Conservation (phyloP, 2,797 vertebrate species). For the Eulemur mongoz region DNA sequence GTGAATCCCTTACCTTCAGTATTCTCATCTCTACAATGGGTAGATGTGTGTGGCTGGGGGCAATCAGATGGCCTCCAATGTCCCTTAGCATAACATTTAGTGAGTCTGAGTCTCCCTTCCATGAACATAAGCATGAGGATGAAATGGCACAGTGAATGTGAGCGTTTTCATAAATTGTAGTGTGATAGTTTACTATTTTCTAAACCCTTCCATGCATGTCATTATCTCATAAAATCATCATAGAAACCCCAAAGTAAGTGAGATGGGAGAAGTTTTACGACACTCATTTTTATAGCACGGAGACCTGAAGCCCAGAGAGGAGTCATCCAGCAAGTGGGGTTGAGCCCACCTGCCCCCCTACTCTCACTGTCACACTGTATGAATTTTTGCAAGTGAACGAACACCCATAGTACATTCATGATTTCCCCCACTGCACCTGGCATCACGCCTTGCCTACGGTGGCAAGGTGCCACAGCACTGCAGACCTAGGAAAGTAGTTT, state of each 20-base stretch:
- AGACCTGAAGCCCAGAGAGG: background rate
- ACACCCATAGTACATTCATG: background rate
- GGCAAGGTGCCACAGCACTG: background rate
- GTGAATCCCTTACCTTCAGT: background rate
- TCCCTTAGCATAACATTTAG: background rate
- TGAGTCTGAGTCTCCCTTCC: background rate
- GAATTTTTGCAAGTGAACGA: background rate
- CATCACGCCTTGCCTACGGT: background rate
- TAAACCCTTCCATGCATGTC: background rate
- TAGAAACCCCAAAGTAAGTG: background rate
- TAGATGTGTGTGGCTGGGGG: background rate
- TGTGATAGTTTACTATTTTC: background rate
- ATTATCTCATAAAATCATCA: background rate
- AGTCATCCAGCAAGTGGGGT: background rate
- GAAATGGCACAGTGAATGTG: background rate
- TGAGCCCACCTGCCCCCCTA: background rate
- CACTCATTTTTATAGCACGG: background rate
- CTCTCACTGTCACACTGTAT: background rate
- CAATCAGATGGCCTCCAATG: background rate
- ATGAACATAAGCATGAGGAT: background rate
- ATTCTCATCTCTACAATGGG: background rate
- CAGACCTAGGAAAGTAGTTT: background rate
- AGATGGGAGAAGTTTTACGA: background rate
- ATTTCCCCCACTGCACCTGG: background rate
- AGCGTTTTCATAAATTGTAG: background rate